phyloP scores from a whole-genome alignment of 2,797 vertebrate genomes.

The Phalloptychus januarius region DNA sequence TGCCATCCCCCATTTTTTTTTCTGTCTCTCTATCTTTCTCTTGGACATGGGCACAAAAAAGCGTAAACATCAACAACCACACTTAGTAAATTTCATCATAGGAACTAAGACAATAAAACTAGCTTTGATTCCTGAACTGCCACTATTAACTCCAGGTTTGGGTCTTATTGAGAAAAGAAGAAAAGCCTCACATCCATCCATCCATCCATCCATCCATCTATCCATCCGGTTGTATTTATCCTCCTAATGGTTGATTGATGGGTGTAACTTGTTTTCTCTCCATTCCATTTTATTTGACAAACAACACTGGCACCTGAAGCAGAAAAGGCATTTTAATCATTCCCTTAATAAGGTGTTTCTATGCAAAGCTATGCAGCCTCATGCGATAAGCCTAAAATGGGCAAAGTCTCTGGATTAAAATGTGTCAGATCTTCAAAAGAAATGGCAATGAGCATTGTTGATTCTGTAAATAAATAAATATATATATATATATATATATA shows the following conservation, averaged over 20 bases:
- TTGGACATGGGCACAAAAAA: conserved; percentile 53
- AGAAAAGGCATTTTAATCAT: conserved; percentile 84
- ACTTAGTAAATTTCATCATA: conserved; percentile 59
- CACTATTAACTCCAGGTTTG: conserved; percentile 77
- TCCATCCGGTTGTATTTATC: conserved; percentile 30
- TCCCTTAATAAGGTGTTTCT: conserved; percentile 84
- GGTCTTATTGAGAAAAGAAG: conserved; percentile 82
- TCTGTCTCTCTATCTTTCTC: conserved; percentile 34
- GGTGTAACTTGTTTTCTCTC: conserved; percentile 68
- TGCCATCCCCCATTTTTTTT: conserved; percentile 62
- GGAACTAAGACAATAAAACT: conserved; percentile 83
- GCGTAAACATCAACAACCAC: conserved; percentile 28
- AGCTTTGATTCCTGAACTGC: conserved; percentile 83
- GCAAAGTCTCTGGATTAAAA: conserved; percentile 67
- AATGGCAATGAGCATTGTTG: conserved; percentile 40
- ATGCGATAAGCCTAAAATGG: conserved; percentile 76
- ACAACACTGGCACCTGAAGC: conserved; percentile 82
- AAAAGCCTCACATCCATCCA: conserved; percentile 58
- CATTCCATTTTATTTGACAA: conserved; percentile 84
- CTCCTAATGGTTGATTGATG: conserved; percentile 80
- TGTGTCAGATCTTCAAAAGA: conserved; percentile 53
- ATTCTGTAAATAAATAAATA: no score
- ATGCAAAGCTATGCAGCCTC: conserved; percentile 83
- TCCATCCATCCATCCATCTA: conserved; percentile 27
- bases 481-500: no score